Base-by-base conservation (phyloP, 2,797 vertebrate species). In the Okamejei kenojei region DNA sequence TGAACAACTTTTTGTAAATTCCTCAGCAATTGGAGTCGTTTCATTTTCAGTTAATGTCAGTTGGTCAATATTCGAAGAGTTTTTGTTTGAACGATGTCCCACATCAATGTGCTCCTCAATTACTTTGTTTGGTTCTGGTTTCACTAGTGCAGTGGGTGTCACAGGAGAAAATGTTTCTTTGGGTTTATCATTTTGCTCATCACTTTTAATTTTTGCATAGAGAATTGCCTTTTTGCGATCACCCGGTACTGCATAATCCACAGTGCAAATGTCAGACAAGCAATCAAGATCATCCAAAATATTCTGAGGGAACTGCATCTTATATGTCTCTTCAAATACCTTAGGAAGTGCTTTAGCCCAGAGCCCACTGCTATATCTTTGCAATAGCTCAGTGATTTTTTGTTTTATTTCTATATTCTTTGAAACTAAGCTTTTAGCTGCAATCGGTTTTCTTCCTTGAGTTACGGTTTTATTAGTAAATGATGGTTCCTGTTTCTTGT, bases 261-360 rank as follows among this genome's bases (percentile, higher is more conserved):
- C 95, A 17, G 94, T 93, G 93, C 98, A 99, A 0, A 98, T 94
- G 93, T 98, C 97, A 6, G 96, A 96, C 90, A 99, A 95, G 0
- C 95, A 93, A 77, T 97, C 95, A 2, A 99, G 95, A 93, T 98
- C 97, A 93, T 96, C 95, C 68, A 98, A 95, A 93, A 96, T 0
- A 1, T 97, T 94, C 93, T 96, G 95, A 0, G 99, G 98, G 93
- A 99, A 97, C 5, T 96, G 96, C 9, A 91, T 94, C 96, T 98
- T 97, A 95, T 97, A 98, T 0, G 96, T 95, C 5, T 98, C 98
- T 95, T 97, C 95, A 93, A 97, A 99, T 90, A 98, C 96, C 94
- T 97, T 97, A 1, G 99, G 98, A 94, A 99, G 96, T 0, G 98
- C 97, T 21, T 97, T 96, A 79, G 96, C 97, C 99, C 99, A 99